A percentile compares a stretch with the other conserved stretches of the same genome.
Conservation (phyloP, 2,113 vertebrate species). For the Entelurus aequoreus region DNA sequence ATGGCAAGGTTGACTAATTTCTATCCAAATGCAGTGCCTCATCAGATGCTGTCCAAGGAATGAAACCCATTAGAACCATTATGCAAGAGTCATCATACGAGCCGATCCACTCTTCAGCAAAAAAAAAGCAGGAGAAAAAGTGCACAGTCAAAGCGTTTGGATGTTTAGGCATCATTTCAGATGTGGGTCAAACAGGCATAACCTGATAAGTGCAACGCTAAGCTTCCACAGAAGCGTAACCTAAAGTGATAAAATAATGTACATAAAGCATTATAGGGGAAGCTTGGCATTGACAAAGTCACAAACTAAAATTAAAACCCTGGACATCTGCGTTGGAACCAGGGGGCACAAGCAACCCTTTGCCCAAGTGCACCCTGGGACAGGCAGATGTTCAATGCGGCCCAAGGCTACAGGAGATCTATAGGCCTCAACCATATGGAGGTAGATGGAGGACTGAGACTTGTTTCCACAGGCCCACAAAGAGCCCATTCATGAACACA, state of each 20-base stretch:
- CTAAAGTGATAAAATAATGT: conserved; percentile 6
- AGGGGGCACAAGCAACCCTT: conserved; percentile 27
- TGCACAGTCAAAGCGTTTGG: conserved; percentile 54
- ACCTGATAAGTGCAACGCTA: conserved; percentile 39
- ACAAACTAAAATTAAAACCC: conserved; percentile 38
- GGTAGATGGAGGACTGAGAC: conserved; percentile 62
- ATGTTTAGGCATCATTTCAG: conserved; percentile 58
- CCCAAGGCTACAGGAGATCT: conserved; percentile 66
- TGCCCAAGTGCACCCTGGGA: conserved; percentile 48
- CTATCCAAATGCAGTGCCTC: conserved; percentile 32
- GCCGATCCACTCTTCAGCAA: conserved; percentile 54
- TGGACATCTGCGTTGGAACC: conserved; percentile 45
- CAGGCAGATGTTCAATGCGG: conserved; percentile 71
- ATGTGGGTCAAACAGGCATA: conserved; percentile 61
- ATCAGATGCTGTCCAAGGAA: conserved; percentile 15
- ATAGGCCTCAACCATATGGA: conserved; percentile 71
- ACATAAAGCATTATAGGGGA: conserved; percentile 1
- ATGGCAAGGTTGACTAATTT: conserved; percentile 38
- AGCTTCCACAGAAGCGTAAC: conserved; percentile 16
- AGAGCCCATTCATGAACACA: conserved; percentile 68
- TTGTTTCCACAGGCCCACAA: conserved; percentile 73
- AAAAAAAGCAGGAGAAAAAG: conserved; percentile 43
- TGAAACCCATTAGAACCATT: conserved; percentile 32
- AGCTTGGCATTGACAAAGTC: conserved; percentile 30
- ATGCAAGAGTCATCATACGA: conserved; percentile 31